Conservation (phyloP, 2,888 invertebrate species). For the Eupithecia pulchellata region DNA sequence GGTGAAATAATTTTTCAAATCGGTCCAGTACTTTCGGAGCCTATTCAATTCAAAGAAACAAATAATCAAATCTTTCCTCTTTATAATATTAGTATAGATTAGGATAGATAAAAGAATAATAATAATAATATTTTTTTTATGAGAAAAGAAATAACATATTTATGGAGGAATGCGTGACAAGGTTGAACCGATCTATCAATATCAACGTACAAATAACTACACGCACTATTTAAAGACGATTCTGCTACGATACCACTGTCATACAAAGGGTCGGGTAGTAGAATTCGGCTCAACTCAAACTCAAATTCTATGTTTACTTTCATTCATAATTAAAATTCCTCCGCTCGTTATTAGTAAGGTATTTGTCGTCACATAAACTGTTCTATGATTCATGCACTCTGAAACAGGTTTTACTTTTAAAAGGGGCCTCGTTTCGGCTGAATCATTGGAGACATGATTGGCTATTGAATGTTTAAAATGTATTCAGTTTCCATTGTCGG, state of each 20-base stretch:
- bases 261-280: neutral
- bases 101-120: no score
- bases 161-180: neutral
- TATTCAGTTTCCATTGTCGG: neutral
- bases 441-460: conserved; percentile 43
- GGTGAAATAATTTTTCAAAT: no score
- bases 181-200: neutral
- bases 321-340: conserved; percentile 47
- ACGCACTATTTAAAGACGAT: neutral
- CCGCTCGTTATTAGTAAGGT: conserved; percentile 47
- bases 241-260: neutral
- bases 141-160: neutral
- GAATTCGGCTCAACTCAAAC: conserved; percentile 22
- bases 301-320: conserved; percentile 35
- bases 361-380: conserved; percentile 52
- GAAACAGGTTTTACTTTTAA: conserved; percentile 65
- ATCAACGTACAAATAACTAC: neutral
- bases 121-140: no score
- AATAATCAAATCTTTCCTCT: no score
- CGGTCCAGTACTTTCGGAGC: no score
- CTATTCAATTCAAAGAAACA: no score
- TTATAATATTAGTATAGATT: no score
- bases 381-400: conserved; percentile 44
- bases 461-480: conserved; percentile 11
- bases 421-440: conserved; percentile 53